Conservation (phyloP, 2,797 vertebrate genomes). For the Xerus rutilus region DNA sequence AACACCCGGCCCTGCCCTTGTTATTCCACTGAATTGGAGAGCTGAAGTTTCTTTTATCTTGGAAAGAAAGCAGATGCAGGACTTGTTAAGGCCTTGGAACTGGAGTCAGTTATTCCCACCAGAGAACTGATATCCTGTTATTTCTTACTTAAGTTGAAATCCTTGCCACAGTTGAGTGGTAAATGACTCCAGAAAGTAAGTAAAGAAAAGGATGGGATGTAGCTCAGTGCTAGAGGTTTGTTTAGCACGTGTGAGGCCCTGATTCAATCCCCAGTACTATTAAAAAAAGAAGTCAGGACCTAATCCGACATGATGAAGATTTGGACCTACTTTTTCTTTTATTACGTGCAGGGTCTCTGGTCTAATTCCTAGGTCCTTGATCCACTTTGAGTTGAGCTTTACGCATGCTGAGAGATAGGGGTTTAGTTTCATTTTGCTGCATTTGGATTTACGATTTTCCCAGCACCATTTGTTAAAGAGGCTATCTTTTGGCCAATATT, state of each 20-base stretch:
- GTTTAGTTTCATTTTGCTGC: too few relatives aligned
- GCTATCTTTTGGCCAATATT: too few relatives aligned
- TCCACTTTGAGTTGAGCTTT: too few relatives aligned
- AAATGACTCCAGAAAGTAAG: not conserved
- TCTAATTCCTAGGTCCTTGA: too few relatives aligned
- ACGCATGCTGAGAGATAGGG: too few relatives aligned
- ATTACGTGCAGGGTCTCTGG: too few relatives aligned
- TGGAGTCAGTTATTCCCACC: not conserved
- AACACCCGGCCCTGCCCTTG: not conserved
- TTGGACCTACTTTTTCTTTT: too few relatives aligned
- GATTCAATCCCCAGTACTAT: not conserved
- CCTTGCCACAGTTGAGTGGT: not conserved
- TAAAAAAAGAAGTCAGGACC: too few relatives aligned
- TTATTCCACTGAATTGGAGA: not conserved
- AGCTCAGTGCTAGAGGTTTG: not conserved
- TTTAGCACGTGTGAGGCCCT: not conserved
- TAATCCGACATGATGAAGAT: too few relatives aligned
- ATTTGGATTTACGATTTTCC: too few relatives aligned
- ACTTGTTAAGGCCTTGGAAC: not conserved
- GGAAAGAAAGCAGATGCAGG: conserved; percentile 48
- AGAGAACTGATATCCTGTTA: not conserved
- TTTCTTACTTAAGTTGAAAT: conserved; percentile 38
- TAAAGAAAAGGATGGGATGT: not conserved
- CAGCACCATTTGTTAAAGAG: too few relatives aligned
- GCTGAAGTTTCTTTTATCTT: not conserved